Evolutionary conservation across 2,113 vertebrate genomes (phyloP).

Genomic region (Sturnira hondurensis): DNA sequence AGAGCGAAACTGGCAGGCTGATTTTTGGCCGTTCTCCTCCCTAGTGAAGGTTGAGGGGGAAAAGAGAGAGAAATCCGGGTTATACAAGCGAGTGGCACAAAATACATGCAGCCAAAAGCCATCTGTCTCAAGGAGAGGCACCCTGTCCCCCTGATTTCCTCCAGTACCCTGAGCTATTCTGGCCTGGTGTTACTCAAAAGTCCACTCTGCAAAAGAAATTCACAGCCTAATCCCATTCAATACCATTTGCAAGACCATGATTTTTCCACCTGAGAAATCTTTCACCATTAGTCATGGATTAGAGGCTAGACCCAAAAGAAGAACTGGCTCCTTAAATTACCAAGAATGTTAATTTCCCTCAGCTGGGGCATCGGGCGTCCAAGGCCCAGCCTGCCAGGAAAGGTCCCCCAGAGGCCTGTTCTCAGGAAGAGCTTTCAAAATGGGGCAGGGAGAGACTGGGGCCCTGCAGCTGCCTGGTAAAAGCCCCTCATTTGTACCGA

Average conservation of each 20-base stretch:
- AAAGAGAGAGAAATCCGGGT: not conserved
- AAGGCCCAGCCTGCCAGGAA: not conserved
- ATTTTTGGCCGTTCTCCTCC: constrained; percentile 93
- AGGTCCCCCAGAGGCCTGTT: not conserved
- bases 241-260: not conserved
- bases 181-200: not conserved
- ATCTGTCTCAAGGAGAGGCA: not conserved
- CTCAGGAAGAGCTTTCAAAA: constrained; percentile 36
- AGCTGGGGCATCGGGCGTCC: not conserved
- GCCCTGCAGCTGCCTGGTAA: not conserved
- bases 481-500: not conserved
- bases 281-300: not conserved
- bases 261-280: not conserved
- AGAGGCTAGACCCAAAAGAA: not conserved
- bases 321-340: not conserved
- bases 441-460: not conserved
- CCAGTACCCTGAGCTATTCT: not conserved
- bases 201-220: not conserved
- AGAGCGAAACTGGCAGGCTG: constrained; percentile 95
- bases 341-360: not conserved
- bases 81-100: not conserved
- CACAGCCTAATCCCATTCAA: not conserved
- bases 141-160: not conserved
- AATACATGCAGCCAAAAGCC: not conserved
- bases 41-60: constrained; percentile 70